Evolutionary conservation across 2,113 vertebrate genomes (phyloP).

Genomic region (Papio anubis): DNA sequence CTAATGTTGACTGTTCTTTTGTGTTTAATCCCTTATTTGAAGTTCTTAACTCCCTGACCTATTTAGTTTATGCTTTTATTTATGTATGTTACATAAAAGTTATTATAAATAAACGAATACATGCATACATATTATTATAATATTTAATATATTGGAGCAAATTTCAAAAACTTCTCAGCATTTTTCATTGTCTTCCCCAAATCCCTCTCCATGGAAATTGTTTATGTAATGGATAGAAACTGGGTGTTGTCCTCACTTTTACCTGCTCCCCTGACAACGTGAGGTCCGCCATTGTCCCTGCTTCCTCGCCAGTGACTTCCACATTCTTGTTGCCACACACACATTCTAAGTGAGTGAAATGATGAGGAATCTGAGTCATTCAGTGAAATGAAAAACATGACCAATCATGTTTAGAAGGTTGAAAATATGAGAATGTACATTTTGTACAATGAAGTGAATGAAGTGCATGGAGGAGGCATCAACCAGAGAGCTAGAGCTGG

Average conservation of each 20-base stretch:
- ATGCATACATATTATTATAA: background rate
- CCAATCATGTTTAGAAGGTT: too few relatives aligned
- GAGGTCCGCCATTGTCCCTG: background rate
- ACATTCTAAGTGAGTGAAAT: background rate
- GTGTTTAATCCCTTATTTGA: conserved; percentile 3
- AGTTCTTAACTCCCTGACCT: background rate
- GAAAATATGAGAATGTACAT: too few relatives aligned
- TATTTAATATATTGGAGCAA: background rate
- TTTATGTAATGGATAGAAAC: background rate
- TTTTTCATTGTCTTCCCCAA: background rate
- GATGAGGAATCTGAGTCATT: background rate
- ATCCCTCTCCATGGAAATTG: background rate
- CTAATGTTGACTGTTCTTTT: background rate
- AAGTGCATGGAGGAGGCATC: background rate
- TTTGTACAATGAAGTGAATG: background rate
- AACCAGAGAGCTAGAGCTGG: background rate
- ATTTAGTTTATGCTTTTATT: background rate
- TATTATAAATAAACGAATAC: background rate
- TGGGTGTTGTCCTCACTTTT: background rate
- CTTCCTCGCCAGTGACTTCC: background rate
- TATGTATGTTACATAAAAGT: background rate
- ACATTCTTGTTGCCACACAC: background rate
- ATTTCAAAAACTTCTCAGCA: background rate
- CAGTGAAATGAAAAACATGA: background rate
- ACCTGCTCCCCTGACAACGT: background rate